Evolutionary conservation across 2,113 vertebrate genomes (phyloP).

Genomic region (Laticauda laticaudata): DNA sequence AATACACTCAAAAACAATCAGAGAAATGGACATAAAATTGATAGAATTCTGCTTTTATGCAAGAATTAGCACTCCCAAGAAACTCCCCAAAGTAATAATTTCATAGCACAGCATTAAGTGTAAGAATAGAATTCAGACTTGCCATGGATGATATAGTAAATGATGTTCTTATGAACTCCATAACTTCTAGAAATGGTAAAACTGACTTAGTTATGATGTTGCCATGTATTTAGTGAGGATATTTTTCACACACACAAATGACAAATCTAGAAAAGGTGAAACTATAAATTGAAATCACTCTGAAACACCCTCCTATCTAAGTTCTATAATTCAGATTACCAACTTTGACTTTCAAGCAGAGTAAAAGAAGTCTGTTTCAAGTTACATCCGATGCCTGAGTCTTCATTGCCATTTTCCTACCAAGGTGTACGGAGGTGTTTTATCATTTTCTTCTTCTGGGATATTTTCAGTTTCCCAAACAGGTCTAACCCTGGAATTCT

Average conservation of each 20-base stretch:
- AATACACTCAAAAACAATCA: neutral
- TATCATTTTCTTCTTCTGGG: neutral
- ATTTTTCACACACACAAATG: neutral
- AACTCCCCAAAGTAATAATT: neutral
- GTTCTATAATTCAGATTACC: conserved; percentile 46
- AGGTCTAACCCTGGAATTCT: neutral
- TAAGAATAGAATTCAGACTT: neutral
- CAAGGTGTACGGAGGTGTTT: neutral
- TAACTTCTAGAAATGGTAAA: neutral
- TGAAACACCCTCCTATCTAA: conserved; percentile 5
- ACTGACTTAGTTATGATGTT: neutral
- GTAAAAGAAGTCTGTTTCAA: neutral
- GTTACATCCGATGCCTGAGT: neutral
- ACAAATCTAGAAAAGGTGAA: neutral
- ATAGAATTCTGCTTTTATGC: neutral
- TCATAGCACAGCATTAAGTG: neutral
- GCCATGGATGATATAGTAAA: neutral
- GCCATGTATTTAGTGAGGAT: neutral
- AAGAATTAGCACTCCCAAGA: neutral
- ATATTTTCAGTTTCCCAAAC: neutral
- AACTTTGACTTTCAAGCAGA: conserved; percentile 7
- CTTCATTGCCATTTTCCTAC: neutral
- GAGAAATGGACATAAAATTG: neutral
- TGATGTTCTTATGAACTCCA: neutral
- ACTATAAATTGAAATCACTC: neutral